These are phyloP conservation scores for Meloidogyne exigua DNA, from an alignment of 1,140 invertebrate genomes.

Conservation along the genomic window DNA sequence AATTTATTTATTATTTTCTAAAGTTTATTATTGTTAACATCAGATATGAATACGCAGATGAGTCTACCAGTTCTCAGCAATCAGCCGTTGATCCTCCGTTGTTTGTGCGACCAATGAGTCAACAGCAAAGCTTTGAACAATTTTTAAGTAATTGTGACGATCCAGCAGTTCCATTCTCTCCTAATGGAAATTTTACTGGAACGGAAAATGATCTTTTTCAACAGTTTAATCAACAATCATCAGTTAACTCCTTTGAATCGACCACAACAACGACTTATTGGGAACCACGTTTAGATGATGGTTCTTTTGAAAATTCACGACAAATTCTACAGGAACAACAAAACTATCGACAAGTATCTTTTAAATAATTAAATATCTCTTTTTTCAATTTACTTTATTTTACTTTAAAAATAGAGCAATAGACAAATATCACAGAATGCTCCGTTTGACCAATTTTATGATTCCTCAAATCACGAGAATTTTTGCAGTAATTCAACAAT, in stretches of 20 bases:
- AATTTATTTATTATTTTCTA: background rate
- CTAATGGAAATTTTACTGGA: background rate
- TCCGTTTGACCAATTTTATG: conserved; percentile 3
- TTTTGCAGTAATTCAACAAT: background rate
- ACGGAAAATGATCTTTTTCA: background rate
- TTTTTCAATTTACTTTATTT: background rate
- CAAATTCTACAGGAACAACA: background rate
- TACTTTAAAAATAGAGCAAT: background rate
- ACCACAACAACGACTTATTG: background rate
- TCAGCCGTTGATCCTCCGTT: conserved; percentile 14
- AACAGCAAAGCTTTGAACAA: background rate
- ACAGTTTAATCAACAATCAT: background rate
- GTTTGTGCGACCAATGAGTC: background rate
- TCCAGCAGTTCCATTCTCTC: conserved; percentile 6
- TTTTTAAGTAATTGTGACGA: background rate
- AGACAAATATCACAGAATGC: background rate
- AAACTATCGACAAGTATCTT: background rate
- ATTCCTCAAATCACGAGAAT: background rate
- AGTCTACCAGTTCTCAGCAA: conserved; percentile 20
- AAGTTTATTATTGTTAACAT: background rate
- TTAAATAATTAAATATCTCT: background rate
- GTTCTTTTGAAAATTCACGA: background rate
- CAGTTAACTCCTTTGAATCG: background rate
- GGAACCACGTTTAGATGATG: background rate
- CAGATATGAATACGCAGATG: conserved; percentile 27